A percentile compares a stretch with the other conserved stretches of the same genome.
Evolutionary conservation across 2,113 vertebrate species (phyloP).

Genomic region (Leptodactylus fuscus): DNA sequence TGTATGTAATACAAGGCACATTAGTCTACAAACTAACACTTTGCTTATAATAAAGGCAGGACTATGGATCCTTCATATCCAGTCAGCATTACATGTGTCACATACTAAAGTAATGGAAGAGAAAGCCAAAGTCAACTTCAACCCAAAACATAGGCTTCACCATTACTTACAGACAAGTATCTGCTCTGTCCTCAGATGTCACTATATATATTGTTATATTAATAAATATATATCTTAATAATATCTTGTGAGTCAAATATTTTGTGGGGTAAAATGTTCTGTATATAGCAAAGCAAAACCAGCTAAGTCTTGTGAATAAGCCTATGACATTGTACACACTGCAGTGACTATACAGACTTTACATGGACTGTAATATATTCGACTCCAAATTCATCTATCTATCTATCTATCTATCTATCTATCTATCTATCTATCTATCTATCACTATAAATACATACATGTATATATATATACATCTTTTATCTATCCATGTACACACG

Average conservation of each 20-base stretch:
- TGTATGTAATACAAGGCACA: too few species aligned
- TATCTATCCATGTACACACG: not conserved
- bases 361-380: too few species aligned
- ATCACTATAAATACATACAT: not conserved
- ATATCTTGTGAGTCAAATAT: not conserved
- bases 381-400: not conserved
- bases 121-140: not conserved
- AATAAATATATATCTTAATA: too few species aligned
- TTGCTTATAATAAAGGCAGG: not conserved
- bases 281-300: not conserved
- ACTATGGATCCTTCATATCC: not conserved
- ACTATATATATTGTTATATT: not conserved
- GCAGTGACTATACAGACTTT: too few species aligned
- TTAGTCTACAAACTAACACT: too few species aligned
- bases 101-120: too few species aligned
- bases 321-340: too few species aligned
- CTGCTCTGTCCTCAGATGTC: not conserved
- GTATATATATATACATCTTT: not conserved
- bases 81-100: not conserved
- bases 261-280: not conserved
- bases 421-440: conserved; percentile 17
- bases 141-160: not conserved
- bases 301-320: not conserved
- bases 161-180: not conserved
- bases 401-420: conserved; percentile 6